Base-by-base conservation (phyloP, 2,113 vertebrate genomes). In the Oncorhynchus masou region DNA sequence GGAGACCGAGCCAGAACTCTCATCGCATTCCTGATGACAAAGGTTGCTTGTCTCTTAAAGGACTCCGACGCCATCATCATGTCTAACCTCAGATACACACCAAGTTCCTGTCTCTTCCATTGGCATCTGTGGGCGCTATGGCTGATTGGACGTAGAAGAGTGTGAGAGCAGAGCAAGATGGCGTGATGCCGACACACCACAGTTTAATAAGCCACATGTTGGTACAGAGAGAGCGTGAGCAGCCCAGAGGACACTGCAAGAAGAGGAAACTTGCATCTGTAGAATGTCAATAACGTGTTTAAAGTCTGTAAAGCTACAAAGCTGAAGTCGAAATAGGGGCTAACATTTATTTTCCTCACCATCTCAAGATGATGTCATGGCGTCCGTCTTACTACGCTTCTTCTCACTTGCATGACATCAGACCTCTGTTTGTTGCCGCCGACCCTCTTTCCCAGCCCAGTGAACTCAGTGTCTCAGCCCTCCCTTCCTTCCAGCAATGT, bases 351-450 rank as follows among this genome's bases (percentile, higher is more conserved):
- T 54, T 54, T 3, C 16, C 72, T 6, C 59, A 68, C 20, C 54
- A 12, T 88, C 85, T 82, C 89, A 15, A 34, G 82, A 82, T 79
- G 83, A 83, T 79, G 68, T 87, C 80, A 67, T 62, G 76, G 79
- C 29, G 6, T 49, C 49, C 65, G 57, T 71, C 5, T 71, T 67
- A 74, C 64, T 51, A 65, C 68, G 77, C 65, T 48, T 78, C 49
- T 76, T 81, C 39, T 11, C 39, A 39, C 85, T 86, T 76, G 22
- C 70, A 78, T 79, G 77, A 54, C 81, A 82, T 73, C 77, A 76
- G 79, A 71, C 74, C 39, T 78, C 34, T 4, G 71, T 68, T 77
- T 5, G 71, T 70, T 78, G 65, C 64, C 74, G 69, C 27, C 51
- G 62, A 79, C 79, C 84, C 79, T 65, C 80, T 81, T 48, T 79